A percentile compares a stretch with the other conserved stretches of the same genome.
phyloP scores from a whole-genome alignment of 2,113 vertebrate species.

The Xiphophorus hellerii region DNA sequence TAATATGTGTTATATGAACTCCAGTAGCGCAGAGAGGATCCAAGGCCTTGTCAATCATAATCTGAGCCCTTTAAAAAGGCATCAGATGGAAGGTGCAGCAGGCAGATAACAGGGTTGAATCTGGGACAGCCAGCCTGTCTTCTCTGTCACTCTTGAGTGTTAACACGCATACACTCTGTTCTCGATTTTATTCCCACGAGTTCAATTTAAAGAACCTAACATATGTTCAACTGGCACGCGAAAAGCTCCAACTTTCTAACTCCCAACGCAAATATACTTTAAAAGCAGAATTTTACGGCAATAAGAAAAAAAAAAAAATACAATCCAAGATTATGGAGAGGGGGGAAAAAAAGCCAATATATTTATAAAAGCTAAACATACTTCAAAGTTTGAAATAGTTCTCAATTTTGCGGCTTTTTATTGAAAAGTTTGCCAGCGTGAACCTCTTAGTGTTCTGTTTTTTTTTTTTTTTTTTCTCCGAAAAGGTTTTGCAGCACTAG shows the following conservation, averaged over 20 bases:
- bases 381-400: neutral
- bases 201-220: conserved; percentile 2
- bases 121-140: conserved; percentile 23
- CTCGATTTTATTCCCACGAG: neutral
- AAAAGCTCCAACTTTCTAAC: neutral
- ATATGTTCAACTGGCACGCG: neutral
- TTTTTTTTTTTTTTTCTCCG: too few species aligned
- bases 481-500: too few species aligned
- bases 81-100: conserved; percentile 26
- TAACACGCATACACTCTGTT: neutral
- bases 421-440: neutral
- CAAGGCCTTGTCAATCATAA: conserved; percentile 28
- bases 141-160: conserved; percentile 22
- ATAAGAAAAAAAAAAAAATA: neutral
- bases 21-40: neutral
- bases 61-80: conserved; percentile 17
- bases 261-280: neutral
- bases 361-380: neutral
- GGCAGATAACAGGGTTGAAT: conserved; percentile 41
- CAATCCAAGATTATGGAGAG: neutral
- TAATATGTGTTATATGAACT: neutral
- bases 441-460: neutral
- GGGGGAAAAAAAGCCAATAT: neutral
- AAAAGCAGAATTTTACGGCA: neutral
- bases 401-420: neutral